A percentile compares a stretch with the other conserved stretches of the same genome.
Conservation (phyloP, 2,113 vertebrate genomes). For the Trematocara stigmaticum region DNA sequence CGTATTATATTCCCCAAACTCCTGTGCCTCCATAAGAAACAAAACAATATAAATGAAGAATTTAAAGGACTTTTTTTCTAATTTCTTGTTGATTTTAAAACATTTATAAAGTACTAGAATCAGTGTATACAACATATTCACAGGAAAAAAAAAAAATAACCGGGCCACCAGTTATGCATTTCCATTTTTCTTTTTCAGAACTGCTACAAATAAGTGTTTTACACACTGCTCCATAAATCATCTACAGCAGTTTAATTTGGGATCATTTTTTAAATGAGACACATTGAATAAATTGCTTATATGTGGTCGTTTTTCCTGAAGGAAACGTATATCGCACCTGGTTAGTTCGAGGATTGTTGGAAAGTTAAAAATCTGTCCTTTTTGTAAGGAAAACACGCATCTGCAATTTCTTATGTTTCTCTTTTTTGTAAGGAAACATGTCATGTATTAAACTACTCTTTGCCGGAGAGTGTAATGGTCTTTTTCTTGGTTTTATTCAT, state of each 20-base stretch:
- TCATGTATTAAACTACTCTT: not conserved
- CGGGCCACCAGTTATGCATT: not conserved
- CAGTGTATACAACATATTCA: not conserved
- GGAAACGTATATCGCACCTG: not conserved
- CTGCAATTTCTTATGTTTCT: not conserved
- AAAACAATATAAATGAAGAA: not conserved
- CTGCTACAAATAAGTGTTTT: not conserved
- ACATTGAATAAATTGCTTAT: not conserved
- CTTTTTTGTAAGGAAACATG: not conserved
- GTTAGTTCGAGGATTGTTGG: not conserved
- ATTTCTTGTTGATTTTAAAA: not conserved
- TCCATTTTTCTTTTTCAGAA: not conserved
- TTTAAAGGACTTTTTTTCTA: not conserved
- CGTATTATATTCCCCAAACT: not conserved
- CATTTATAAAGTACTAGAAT: not conserved
- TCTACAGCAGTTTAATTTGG: not conserved
- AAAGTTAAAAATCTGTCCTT: not conserved
- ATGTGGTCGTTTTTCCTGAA: not conserved
- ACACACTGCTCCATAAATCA: not conserved
- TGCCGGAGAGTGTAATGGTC: accelerated
- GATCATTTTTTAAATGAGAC: not conserved
- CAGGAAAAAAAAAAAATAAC: not conserved
- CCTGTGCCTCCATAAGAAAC: not conserved
- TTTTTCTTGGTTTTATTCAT: not conserved
- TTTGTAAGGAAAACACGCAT: not conserved